A percentile compares a stretch with the other conserved stretches of the same genome.
Evolutionary conservation across 2,113 vertebrate species (phyloP).

Genomic region (Charina bottae): DNA sequence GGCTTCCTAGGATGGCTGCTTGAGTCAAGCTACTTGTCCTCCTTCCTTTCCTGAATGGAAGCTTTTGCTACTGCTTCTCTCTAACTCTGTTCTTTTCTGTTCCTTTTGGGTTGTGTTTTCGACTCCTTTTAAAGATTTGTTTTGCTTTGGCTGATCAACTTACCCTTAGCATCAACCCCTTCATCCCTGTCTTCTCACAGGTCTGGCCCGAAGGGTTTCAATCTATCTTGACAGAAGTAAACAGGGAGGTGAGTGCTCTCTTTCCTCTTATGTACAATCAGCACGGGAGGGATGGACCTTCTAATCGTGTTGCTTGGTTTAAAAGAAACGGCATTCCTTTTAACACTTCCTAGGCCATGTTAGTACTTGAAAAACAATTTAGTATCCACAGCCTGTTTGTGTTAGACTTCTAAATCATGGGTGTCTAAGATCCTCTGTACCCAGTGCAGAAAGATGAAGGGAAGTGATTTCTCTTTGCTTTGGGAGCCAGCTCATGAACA

Average conservation of each 20-base stretch:
- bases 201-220: slow-evolving; percentile 90
- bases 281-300: slow-evolving; percentile 43
- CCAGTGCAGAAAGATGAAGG: neutral
- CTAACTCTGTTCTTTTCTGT: slow-evolving; percentile 31
- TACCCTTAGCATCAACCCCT: slow-evolving; percentile 54
- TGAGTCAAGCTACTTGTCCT: neutral
- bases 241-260: slow-evolving; percentile 88
- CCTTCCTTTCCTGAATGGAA: slow-evolving; percentile 37
- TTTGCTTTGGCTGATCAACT: slow-evolving; percentile 57
- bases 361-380: slow-evolving; percentile 17
- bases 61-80: slow-evolving; percentile 58
- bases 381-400: neutral
- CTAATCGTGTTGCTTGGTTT: neutral
- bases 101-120: slow-evolving; percentile 35
- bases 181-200: slow-evolving; percentile 76
- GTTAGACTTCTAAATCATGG: neutral
- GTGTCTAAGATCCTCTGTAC: neutral
- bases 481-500: neutral
- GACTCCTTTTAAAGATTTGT: slow-evolving; percentile 30
- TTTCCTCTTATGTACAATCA: slow-evolving; percentile 46
- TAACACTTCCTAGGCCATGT: neutral
- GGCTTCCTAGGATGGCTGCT: slow-evolving; percentile 34
- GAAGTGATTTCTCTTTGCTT: neutral
- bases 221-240: slow-evolving; percentile 93
- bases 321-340: neutral